Evolutionary conservation across 1,140 invertebrate species (phyloP), one percentile per base, ranked within the genome.

Genomic region (Macrobrachium nipponense): DNA sequence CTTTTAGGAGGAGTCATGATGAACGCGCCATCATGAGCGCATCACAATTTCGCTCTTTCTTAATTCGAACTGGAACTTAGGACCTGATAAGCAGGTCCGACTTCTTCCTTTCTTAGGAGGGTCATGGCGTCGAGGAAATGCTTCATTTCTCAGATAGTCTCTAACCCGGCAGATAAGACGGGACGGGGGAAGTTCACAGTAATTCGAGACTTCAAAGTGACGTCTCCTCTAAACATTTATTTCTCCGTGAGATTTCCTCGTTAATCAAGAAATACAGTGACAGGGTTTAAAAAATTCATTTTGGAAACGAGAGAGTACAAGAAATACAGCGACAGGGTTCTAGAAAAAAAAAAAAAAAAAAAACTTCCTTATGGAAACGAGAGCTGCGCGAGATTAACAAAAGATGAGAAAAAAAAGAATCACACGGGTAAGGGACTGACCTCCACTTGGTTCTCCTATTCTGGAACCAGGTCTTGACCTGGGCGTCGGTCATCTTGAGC

Each of bases 391-490:
- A 80, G n/a, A 68, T 80, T 64, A 23, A 58, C 5, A 14, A 51
- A 5, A 17, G 23, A 44, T 17, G 59, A 72, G 0, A 36, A 36
- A 36, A 36, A 36, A 36, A 36, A 36, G 4, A 58, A 17, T 66
- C 5, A 61, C 12, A 84, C n/a, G 43, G 11, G 20, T 6, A 11
- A 8, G 59, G 17, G 73, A 64, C 93, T 94, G 91, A 98, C 97
- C 98, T 97, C 98, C 98, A 99, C 92, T 99, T 99, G 80, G 98
- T 99, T 89, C 98, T 93, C 89, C 98, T 92, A 90, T 99, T 98
- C 91, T 99, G 98, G 91, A 99, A 98, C 97, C 97, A 98, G 73
- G 97, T 98, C 92, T 98, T 99, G 81, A 99, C 98, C 92, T 99
- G 98, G 0, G 98, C 98, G 91, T 99, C 98, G 11, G 98, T 99